phyloP scores from a whole-genome alignment of 2,797 vertebrate genomes.

The Propithecus perrieri region DNA sequence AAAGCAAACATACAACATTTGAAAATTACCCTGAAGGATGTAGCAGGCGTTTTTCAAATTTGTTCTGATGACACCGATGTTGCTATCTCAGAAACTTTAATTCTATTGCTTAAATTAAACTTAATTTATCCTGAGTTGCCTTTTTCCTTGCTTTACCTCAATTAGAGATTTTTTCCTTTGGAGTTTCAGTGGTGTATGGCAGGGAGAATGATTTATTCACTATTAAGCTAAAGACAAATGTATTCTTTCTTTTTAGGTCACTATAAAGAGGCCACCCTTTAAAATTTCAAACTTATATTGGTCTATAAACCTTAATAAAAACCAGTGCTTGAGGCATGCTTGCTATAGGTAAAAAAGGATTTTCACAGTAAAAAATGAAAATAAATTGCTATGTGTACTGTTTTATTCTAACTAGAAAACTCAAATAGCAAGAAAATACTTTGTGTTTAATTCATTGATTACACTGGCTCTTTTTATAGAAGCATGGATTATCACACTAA shows the following conservation, averaged over 20 bases:
- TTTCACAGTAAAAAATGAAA: neutral
- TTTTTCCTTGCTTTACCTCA: constrained; percentile 16
- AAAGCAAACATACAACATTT: constrained; percentile 54
- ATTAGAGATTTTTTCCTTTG: neutral
- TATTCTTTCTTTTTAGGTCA: neutral
- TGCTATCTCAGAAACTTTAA: constrained; percentile 24
- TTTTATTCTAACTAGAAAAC: constrained; percentile 37
- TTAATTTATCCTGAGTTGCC: constrained; percentile 19
- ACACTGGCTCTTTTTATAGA: neutral
- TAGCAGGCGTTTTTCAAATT: constrained; percentile 1
- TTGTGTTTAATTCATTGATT: constrained; percentile 33
- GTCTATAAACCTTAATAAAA: neutral
- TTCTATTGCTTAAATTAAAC: constrained; percentile 35
- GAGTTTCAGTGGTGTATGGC: neutral
- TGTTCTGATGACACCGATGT: neutral
- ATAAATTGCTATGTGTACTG: neutral
- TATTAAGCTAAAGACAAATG: constrained; percentile 40
- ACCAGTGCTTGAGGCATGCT: neutral
- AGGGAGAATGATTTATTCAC: neutral
- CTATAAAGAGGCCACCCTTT: neutral
- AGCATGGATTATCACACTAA: neutral
- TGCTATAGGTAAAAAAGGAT: neutral
- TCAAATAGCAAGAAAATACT: constrained; percentile 20
- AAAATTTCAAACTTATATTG: constrained; percentile 34
- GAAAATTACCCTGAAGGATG: constrained; percentile 42